Percentiles rank a stretch among this genome's conserved stretches.
phyloP scores from a whole-genome alignment of 2,797 vertebrate genomes.

The Liparis tanakae region DNA sequence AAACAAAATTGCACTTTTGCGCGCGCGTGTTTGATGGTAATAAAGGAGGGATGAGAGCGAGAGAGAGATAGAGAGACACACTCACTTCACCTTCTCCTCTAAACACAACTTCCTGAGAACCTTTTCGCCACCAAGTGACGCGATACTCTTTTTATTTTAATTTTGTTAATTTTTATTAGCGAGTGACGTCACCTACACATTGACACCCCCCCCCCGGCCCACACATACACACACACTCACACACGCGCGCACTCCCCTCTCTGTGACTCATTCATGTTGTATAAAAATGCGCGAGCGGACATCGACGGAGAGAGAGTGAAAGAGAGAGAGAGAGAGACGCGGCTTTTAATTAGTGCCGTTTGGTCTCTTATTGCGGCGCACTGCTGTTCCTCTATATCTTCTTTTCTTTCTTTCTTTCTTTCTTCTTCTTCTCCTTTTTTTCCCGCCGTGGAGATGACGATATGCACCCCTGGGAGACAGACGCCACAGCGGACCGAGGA shows the following conservation, averaged over 20 bases:
- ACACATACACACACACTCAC: too few species aligned
- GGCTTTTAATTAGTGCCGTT: slow-evolving; percentile 70
- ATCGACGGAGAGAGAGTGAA: slow-evolving; percentile 50
- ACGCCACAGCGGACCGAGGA: slow-evolving; percentile 52
- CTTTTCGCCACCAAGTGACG: slow-evolving; percentile 54
- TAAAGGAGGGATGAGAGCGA: slow-evolving; percentile 31
- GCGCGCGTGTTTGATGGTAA: slow-evolving; percentile 19
- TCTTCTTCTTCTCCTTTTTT: background rate
- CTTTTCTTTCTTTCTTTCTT: background rate
- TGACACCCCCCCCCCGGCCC: too few species aligned
- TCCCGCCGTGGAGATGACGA: slow-evolving; percentile 61
- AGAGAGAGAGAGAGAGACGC: slow-evolving; percentile 46
- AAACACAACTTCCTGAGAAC: slow-evolving; percentile 69
- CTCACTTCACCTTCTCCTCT: slow-evolving; percentile 53
- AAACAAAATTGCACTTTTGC: slow-evolving; percentile 26
- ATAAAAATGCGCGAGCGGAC: slow-evolving; percentile 66
- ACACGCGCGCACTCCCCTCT: slow-evolving; percentile 30
- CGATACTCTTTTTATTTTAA: background rate
- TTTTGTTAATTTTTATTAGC: background rate
- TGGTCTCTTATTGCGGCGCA: too few species aligned
- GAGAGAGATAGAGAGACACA: slow-evolving; percentile 18
- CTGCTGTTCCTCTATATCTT: too few species aligned
- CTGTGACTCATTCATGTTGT: slow-evolving; percentile 79
- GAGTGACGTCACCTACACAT: slow-evolving; percentile 66
- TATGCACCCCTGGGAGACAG: slow-evolving; percentile 60